These are phyloP conservation scores for Chironomus riparius DNA, from an alignment of 2,888 invertebrate species.

Conservation along the genomic window DNA sequence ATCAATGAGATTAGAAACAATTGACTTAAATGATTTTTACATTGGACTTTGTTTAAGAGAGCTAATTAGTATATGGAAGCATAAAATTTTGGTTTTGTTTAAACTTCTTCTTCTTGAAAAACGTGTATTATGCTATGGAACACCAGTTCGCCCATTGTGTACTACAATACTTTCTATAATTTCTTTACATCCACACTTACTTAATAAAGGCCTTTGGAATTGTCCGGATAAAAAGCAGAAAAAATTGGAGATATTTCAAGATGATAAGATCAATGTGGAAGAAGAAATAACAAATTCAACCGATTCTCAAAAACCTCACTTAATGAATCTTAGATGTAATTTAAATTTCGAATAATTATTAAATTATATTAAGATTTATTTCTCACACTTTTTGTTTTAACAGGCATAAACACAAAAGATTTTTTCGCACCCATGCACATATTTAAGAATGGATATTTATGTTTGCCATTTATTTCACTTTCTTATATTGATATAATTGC, in stretches of 20 bases:
- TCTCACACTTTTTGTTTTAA: not conserved
- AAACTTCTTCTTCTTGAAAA: constrained; percentile 85
- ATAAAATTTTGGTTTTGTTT: constrained; percentile 84
- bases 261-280: not conserved
- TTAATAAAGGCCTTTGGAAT: constrained; percentile 64
- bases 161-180: constrained; percentile 77
- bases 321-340: not conserved
- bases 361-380: too few species aligned
- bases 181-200: constrained; percentile 81
- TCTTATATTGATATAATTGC: constrained; percentile 7
- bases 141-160: constrained; percentile 85
- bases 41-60: constrained; percentile 13
- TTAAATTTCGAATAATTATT: not conserved
- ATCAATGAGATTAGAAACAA: not conserved
- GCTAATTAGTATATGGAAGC: constrained; percentile 55
- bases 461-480: constrained; percentile 15
- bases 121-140: constrained; percentile 82
- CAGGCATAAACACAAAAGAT: not conserved
- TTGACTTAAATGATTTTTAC: not conserved
- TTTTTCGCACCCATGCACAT: constrained; percentile 5
- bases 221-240: not conserved
- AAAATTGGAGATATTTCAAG: not conserved
- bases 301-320: not conserved
- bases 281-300: not conserved
- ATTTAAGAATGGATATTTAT: constrained; percentile 15